Conservation (phyloP, 2,797 vertebrate species). For the Mormyrops attenuatus region DNA sequence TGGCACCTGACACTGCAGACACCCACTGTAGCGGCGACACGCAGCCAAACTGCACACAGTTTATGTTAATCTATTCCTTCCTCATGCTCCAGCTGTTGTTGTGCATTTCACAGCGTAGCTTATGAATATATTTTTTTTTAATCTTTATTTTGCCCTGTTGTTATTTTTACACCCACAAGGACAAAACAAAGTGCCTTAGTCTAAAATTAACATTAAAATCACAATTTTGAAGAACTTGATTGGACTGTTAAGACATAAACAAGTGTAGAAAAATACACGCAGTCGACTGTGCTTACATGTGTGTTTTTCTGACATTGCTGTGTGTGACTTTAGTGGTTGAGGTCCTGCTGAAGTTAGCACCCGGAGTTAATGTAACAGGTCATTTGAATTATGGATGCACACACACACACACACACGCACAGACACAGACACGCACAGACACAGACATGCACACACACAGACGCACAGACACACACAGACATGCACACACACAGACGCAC, state of each 20-base stretch:
- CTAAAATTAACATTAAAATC: neutral
- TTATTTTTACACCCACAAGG: conserved; percentile 1
- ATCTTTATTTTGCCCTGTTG: neutral
- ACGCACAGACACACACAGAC: no score
- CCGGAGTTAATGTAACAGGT: neutral
- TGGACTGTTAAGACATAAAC: neutral
- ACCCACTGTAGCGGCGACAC: neutral
- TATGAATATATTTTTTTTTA: neutral
- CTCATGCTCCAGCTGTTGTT: conserved; percentile 3
- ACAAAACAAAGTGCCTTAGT: neutral
- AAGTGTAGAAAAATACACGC: neutral
- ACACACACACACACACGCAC: neutral
- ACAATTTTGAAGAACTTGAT: neutral
- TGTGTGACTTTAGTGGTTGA: neutral
- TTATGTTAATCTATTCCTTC: neutral
- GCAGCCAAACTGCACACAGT: neutral
- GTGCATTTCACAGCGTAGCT: neutral
- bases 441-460: neutral
- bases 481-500: neutral
- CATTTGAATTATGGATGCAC: no score
- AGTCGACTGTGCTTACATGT: neutral
- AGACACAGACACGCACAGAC: neutral
- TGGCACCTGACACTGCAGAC: neutral
- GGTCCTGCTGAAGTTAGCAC: neutral
- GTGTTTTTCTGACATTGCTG: neutral